Evolutionary conservation across 2,888 invertebrate species (phyloP).

Genomic region (Altica lythri): DNA sequence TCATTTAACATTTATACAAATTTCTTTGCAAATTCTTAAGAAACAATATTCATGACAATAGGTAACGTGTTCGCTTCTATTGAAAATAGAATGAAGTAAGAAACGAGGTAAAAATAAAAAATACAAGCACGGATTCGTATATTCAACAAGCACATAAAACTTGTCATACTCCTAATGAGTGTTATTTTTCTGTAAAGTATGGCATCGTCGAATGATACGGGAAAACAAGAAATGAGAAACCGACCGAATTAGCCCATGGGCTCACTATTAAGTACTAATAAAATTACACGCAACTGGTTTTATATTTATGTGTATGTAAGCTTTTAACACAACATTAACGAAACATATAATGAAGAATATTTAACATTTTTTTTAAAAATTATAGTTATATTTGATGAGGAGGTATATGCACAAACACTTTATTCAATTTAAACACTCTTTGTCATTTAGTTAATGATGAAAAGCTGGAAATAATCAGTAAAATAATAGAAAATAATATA

Average conservation of each 20-base stretch:
- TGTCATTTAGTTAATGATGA: too few species aligned
- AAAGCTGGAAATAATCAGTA: too few species aligned
- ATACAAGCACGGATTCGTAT: slow-evolving; percentile 11
- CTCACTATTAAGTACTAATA: not conserved
- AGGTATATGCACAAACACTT: too few species aligned
- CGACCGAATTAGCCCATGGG: slow-evolving; percentile 1
- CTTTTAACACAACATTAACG: too few species aligned
- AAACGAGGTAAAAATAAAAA: slow-evolving; percentile 10
- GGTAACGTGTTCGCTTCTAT: slow-evolving; percentile 1
- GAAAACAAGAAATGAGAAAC: slow-evolving; percentile 18
- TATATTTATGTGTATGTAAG: too few species aligned
- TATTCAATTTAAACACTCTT: too few species aligned
- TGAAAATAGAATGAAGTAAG: not conserved
- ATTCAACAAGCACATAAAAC: slow-evolving; percentile 14
- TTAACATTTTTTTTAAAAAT: too few species aligned
- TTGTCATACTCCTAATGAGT: slow-evolving; percentile 25
- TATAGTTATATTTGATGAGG: too few species aligned
- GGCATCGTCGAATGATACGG: slow-evolving; percentile 18
- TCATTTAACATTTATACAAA: not conserved
- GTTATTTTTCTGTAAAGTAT: slow-evolving; percentile 22
- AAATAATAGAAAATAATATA: too few species aligned
- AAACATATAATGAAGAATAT: too few species aligned
- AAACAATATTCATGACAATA: slow-evolving; percentile 6
- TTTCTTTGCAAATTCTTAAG: not conserved
- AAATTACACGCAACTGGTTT: not conserved